These are phyloP conservation scores for Latrodectus elegans DNA, from an alignment of 2,888 invertebrate species.

Conservation along the genomic window DNA sequence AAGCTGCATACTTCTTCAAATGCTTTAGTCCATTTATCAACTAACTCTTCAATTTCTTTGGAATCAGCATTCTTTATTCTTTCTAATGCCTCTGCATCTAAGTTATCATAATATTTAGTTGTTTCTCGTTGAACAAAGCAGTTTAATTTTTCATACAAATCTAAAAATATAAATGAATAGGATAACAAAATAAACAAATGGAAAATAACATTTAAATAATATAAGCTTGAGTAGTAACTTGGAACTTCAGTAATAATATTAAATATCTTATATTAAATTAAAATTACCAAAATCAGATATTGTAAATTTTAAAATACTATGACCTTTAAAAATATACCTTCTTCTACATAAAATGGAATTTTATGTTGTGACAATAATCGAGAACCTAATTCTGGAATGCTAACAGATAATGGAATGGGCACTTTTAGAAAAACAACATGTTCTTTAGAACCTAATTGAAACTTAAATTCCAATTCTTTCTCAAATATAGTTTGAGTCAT, in stretches of 20 bases:
- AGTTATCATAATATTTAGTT: conserved; percentile 81
- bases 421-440: conserved; percentile 26
- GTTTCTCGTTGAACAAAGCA: conserved; percentile 82
- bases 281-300: too few relatives aligned
- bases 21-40: conserved; percentile 85
- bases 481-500: conserved; percentile 8
- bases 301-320: too few relatives aligned
- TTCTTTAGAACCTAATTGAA: conserved; percentile 35
- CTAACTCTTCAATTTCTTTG: conserved; percentile 82
- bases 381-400: conserved; percentile 81
- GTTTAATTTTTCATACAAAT: conserved; percentile 79
- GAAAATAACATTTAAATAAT: too few relatives aligned
- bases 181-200: background rate
- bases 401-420: conserved; percentile 74
- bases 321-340: conserved; percentile 76
- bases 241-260: too few relatives aligned
- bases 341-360: conserved; percentile 82
- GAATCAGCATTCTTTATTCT: conserved; percentile 77
- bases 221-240: too few relatives aligned
- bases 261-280: too few relatives aligned
- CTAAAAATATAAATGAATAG: conserved; percentile 74
- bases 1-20: conserved; percentile 80
- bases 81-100: conserved; percentile 78
- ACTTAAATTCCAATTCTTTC: conserved; percentile 55
- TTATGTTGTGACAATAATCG: conserved; percentile 82